These are phyloP conservation scores for Parazoanthus atlanticus DNA, from an alignment of 92 coral and sea anemone genomes.

Conservation along the genomic window DNA sequence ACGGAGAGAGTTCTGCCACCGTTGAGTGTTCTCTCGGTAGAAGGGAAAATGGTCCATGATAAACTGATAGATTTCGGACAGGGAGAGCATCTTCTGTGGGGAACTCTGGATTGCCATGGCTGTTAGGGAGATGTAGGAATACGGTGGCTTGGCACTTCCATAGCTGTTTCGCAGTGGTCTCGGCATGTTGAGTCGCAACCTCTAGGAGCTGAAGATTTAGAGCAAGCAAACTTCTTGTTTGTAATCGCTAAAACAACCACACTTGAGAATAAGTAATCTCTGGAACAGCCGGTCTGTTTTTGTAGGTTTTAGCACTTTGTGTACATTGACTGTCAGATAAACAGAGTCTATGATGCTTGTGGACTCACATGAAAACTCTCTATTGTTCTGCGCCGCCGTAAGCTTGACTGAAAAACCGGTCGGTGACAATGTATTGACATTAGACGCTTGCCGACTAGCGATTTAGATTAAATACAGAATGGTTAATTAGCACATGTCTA, in stretches of 20 bases:
- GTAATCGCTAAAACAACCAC: constrained; percentile 52
- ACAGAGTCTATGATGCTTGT: constrained; percentile 77
- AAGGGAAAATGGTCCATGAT: constrained; percentile 99
- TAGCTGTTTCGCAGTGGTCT: constrained; percentile 97
- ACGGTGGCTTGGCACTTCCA: constrained; percentile 99
- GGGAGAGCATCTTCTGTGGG: constrained; percentile 97
- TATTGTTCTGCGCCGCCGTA: constrained; percentile 84
- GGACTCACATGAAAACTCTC: constrained; percentile 92
- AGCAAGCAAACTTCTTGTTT: constrained; percentile 29
- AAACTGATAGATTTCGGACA: constrained; percentile 96
- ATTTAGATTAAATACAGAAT: constrained; percentile 96
- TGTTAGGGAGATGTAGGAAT: constrained; percentile 92
- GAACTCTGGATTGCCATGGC: constrained; percentile 99
- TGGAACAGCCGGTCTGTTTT: constrained; percentile 74
- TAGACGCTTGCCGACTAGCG: constrained; percentile 93
- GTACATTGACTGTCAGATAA: constrained; percentile 91
- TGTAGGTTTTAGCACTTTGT: constrained; percentile 75
- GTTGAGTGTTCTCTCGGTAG: constrained; percentile 96
- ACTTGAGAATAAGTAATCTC: constrained; percentile 52
- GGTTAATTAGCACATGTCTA: constrained; percentile 99
- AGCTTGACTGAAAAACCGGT: constrained; percentile 69
- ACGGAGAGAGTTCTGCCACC: constrained; percentile 98
- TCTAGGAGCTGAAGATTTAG: constrained; percentile 11
- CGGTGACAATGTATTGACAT: constrained; percentile 88
- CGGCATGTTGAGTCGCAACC: constrained; percentile 75